Base-by-base conservation (phyloP, 1,140 invertebrate species). In the Contarinia nasturtii region DNA sequence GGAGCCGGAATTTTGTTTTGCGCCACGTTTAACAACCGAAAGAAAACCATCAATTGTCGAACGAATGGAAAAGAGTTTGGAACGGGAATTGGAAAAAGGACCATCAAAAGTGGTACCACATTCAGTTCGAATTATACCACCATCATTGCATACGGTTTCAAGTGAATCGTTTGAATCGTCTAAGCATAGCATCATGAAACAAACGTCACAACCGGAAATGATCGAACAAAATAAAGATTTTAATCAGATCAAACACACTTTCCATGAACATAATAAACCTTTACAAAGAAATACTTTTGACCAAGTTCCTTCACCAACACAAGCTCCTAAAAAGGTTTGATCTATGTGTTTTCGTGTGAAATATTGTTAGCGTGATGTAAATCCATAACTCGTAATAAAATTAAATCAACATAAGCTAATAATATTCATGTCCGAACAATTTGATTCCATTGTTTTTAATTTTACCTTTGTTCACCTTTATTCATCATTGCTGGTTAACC, bases 1-100 rank as follows among this genome's bases (percentile, higher is more conserved):
- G 1, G 72, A 76, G 10, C 75, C 77, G 17, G 74, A 79, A 64
- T 76, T 80, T 12, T 74, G 68, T 12, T 79, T 70, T 56, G 69
- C 73, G 4, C 65, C 70, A 36, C 37, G 37, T 15, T 15, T 15
- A 4, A 19, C 41, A 43, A 12, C 5, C 18, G 57, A 59, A 43
- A 56, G 68, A 43, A 59, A 68, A 12, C 67, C 67, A 48, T 74
- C 71, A 0, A 68, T 74, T 51, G 65, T 74, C 1, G 75, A 76
- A 55, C 67, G 58, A 41, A 66, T 75, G 48, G 73, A 78, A 55
- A 71, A 73, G 50, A 67, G 67, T 14, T 51, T 73, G 2, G 70
- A 76, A 52, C 68, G 67, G 52, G 71, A 71, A 51, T 51, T 73
- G 3, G 63, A 70, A 15, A 67, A 69, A 50, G 66, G 68, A 44